phyloP scores from a whole-genome alignment of 2,113 vertebrate species.

The Laticauda laticaudata region DNA sequence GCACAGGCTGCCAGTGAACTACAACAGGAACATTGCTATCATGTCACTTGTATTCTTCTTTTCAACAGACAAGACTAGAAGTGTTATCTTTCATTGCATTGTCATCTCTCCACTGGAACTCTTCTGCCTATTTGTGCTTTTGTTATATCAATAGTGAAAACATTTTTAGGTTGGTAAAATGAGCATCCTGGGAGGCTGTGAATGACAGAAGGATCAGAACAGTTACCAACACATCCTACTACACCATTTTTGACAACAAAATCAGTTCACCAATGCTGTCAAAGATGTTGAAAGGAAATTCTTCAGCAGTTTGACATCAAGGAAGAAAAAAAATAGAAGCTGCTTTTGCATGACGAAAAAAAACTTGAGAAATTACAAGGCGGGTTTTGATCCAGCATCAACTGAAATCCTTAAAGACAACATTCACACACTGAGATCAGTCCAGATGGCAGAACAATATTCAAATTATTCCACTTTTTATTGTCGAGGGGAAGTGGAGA shows the following conservation, averaged over 20 bases:
- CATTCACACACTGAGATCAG: no score
- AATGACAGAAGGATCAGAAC: background rate
- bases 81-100: no score
- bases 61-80: no score
- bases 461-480: background rate
- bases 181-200: background rate
- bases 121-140: background rate
- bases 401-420: background rate
- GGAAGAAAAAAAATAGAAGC: background rate
- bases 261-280: background rate
- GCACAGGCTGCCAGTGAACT: no score
- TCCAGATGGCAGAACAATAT: background rate
- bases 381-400: background rate
- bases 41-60: no score
- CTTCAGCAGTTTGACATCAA: background rate
- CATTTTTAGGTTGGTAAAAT: background rate
- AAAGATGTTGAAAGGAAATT: background rate
- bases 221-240: background rate
- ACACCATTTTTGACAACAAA: background rate
- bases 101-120: background rate
- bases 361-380: background rate
- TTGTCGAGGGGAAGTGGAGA: background rate
- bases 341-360: background rate
- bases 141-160: background rate
- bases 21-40: no score